Base-by-base conservation (phyloP, 2,888 invertebrate species). In the Carterocephalus palaemon region DNA sequence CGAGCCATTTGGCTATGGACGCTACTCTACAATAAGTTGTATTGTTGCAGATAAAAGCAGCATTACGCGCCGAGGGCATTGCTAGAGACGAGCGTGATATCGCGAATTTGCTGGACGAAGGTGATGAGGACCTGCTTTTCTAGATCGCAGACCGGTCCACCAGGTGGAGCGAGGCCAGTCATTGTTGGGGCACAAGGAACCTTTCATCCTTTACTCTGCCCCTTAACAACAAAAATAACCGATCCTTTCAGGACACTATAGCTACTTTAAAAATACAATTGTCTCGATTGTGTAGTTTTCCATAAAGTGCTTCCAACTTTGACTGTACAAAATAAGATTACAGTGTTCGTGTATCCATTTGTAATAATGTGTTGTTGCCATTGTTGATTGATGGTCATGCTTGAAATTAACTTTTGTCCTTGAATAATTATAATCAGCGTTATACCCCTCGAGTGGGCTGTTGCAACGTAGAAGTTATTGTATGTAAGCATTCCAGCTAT, bases 51-150 rank as follows among this genome's bases (percentile, higher is more conserved):
- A 70, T 53, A 66, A 79, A 80, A 51, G 64, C 59, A 12, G 64
- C 64, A 23, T 37, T 70, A 53, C 50, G 60, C 3, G 71, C 67
- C 1, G 62, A 60, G 6, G 75, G 68, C 4, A 43, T n/a, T n/a
- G n/a, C n/a, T n/a, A 49, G 53, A 29, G 81, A 84, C 37, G 47
- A 64, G 10, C 61, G 84, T 29, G 81, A 88, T 57, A 75, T 88
- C 15, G 90, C 90, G 20, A 96, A 93, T 70, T 89, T 97, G 62
- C 84, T 97, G 31, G 94, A 95, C 52, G 95, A 96, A 57, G 94
- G 93, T 28, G 97, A 97, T 66, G 96, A 96, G 69, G 97, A 97
- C 82, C 84, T 97, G 48, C 87, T 97, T 46, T 97, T 97, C 88
- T 95, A 94, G n/a, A n/a, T n/a, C n/a, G n/a, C n/a, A 89, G 53